Evolutionary conservation across 2,113 vertebrate species (phyloP).

Genomic region (Lanius collurio): DNA sequence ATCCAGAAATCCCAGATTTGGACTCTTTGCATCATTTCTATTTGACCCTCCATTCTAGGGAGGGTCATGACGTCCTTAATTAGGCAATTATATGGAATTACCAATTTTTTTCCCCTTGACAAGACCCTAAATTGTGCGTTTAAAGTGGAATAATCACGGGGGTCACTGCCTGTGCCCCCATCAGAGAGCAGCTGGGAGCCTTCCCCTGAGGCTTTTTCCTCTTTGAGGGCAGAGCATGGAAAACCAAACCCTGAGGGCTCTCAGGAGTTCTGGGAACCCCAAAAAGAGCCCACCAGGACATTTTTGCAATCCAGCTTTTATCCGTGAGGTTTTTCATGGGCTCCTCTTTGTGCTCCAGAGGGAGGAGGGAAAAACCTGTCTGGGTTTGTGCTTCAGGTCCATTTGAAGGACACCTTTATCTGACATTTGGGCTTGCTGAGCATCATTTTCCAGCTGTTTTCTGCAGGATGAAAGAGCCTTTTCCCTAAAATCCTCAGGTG

Average conservation of each 20-base stretch:
- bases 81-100: not conserved
- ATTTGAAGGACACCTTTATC: fast-evolving
- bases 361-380: not conserved
- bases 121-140: not conserved
- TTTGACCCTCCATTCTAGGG: not conserved
- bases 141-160: not conserved
- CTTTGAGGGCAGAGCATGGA: not conserved
- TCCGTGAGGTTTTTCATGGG: fast-evolving
- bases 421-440: not conserved
- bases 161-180: not conserved
- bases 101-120: too few species aligned
- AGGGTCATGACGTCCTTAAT: not conserved
- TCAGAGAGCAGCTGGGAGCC: not conserved
- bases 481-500: not conserved
- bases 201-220: not conserved
- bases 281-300: not conserved
- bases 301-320: not conserved
- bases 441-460: not conserved
- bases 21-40: not conserved
- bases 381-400: not conserved
- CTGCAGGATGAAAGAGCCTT: not conserved
- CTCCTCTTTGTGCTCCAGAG: not conserved
- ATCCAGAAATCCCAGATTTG: not conserved
- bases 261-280: not conserved
- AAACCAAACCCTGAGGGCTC: not conserved